Conservation (phyloP, 2,888 invertebrate species). For the Sussaba pulchella region DNA sequence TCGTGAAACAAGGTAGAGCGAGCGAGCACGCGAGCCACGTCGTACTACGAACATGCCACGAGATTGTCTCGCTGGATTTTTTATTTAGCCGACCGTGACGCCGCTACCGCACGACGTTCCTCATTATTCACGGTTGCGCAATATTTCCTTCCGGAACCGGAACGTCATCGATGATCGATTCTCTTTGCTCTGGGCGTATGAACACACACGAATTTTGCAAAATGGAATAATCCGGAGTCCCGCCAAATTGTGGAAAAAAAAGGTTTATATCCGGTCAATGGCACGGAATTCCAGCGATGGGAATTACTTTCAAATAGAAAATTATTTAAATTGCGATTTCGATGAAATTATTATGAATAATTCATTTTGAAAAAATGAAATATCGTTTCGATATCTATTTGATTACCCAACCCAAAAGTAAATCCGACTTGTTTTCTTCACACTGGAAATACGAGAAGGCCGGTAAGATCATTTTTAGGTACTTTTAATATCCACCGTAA, state of each 20-base stretch:
- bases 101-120: slow-evolving; percentile 1
- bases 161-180: slow-evolving; percentile 58
- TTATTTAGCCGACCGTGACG: slow-evolving; percentile 11
- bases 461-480: too few relatives aligned
- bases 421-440: not conserved
- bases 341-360: not conserved
- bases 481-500: too few relatives aligned
- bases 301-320: not conserved
- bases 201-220: slow-evolving; percentile 22
- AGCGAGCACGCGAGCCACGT: slow-evolving; percentile 16
- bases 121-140: slow-evolving; percentile 58
- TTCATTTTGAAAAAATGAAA: not conserved
- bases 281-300: not conserved
- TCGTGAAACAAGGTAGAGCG: not conserved
- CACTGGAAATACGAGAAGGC: not conserved
- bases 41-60: slow-evolving; percentile 59
- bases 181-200: slow-evolving; percentile 29
- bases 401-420: not conserved
- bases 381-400: too few relatives aligned
- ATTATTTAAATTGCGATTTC: not conserved
- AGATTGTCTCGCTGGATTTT: slow-evolving; percentile 59
- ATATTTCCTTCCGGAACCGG: slow-evolving; percentile 56
- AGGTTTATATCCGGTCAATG: not conserved
- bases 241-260: not conserved
- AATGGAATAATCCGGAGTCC: slow-evolving; percentile 27